Base-by-base conservation (phyloP, 2,888 invertebrate genomes). In the Papilio elwesi region DNA sequence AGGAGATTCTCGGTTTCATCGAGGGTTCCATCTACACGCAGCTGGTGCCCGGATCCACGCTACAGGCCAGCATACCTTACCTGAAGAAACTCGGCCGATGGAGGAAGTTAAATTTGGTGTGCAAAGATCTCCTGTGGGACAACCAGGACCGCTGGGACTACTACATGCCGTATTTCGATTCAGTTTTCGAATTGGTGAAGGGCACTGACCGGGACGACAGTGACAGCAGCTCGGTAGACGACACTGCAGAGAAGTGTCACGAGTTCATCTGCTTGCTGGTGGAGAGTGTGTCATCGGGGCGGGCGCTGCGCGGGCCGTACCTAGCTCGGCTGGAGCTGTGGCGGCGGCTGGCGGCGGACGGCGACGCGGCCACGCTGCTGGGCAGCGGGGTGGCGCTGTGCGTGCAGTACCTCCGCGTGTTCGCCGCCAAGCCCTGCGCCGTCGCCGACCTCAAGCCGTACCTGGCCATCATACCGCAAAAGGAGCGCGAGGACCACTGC, bases 401-500 rank as follows among this genome's bases (percentile, higher is more conserved):
- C 84, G 93, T 96, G 75, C 96, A 97, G 79, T 99, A 98, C 90
- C 97, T 97, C 79, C 89, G 92, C 55, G 94, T 95, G 78, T 99
- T 98, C 89, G 98, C 98, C 4, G 96, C 97, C 80, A 98, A 98
- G 83, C 96, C 97, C 0, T 98, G 98, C 87, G 97, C 97, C 74
- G 97, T 97, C 74, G 95, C 96, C 10, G 99, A 99, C 86, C 92
- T 99, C 67, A 95, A 96, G 75, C 93, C 96, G 7, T 98, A 97
- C 87, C 86, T 98, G 64, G 91, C 95, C 59, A 94, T 97, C 79
- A 91, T 98, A 76, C 95, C 97, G 8, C 91, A 94, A 53, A 94
- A 95, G 11, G 95, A 96, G 75, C 94, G 95, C 75, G 90, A 94
- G 75, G 93, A 94, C 62, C 89, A 96, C 70, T 94, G 95, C 48